Evolutionary conservation across 2,888 invertebrate genomes (phyloP).

Genomic region (Bellardia bayeri): DNA sequence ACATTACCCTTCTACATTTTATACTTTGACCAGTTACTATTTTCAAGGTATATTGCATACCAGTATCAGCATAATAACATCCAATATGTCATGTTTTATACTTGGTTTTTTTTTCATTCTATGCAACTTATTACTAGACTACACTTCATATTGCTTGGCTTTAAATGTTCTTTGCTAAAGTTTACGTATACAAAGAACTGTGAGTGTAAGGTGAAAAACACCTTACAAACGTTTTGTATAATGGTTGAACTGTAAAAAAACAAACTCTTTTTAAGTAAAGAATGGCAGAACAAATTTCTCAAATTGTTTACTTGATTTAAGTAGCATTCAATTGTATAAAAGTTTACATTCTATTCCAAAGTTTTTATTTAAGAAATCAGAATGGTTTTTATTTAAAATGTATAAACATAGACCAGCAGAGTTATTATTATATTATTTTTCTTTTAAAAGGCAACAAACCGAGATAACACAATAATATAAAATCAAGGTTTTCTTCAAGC

Average conservation of each 20-base stretch:
- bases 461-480: too few species aligned
- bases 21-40: conserved; percentile 7
- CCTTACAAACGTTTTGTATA: conserved; percentile 9
- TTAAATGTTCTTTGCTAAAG: not conserved
- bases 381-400: too few species aligned
- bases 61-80: conserved; percentile 19
- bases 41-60: not conserved
- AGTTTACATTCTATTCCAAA: too few species aligned
- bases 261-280: not conserved
- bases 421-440: too few species aligned
- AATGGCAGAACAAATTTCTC: not conserved
- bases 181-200: not conserved
- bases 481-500: too few species aligned
- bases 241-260: conserved; percentile 19
- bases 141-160: not conserved
- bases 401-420: too few species aligned
- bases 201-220: conserved; percentile 6
- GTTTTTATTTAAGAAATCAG: too few species aligned
- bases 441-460: too few species aligned
- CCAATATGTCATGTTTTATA: conserved; percentile 35
- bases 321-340: not conserved
- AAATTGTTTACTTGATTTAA: conserved; percentile 5
- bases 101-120: not conserved
- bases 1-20: conserved; percentile 4
- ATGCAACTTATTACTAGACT: not conserved